A percentile compares a stretch with the other conserved stretches of the same genome.
These are phyloP conservation scores for Forbesichthys papilliferus DNA, from an alignment of 2,113 vertebrate species.

Conservation along the genomic window DNA sequence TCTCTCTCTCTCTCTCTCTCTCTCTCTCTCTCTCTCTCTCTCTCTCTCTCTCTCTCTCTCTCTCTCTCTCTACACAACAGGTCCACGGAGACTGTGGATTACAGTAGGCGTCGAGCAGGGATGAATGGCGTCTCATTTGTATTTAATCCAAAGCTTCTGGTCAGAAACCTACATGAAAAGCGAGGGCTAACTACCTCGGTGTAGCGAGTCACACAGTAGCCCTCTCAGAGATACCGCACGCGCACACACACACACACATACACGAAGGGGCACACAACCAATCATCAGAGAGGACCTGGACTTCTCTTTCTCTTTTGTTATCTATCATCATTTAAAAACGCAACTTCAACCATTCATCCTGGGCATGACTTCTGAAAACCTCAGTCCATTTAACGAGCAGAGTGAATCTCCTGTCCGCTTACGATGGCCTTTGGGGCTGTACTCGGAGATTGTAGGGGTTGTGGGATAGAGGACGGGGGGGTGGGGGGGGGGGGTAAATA, in stretches of 20 bases:
- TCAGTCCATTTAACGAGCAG: slow-evolving; percentile 53
- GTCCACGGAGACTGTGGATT: background rate
- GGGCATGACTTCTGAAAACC: slow-evolving; percentile 16
- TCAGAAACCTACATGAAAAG: slow-evolving; percentile 47
- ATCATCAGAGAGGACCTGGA: background rate
- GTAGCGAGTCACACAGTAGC: slow-evolving; percentile 6
- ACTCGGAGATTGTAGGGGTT: slow-evolving; percentile 18
- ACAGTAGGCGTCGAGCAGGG: slow-evolving; percentile 23
- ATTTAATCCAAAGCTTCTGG: slow-evolving; percentile 68
- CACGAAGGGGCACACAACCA: too few species aligned
- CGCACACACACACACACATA: too few species aligned
- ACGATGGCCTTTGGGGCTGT: slow-evolving; percentile 67
- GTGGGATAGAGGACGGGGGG: too few species aligned
- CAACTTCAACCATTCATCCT: slow-evolving; percentile 10
- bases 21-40: background rate
- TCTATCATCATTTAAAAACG: slow-evolving; percentile 57
- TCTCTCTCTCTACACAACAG: background rate
- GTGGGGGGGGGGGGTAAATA: slow-evolving; percentile 17
- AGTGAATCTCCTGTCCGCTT: slow-evolving; percentile 48
- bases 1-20: background rate
- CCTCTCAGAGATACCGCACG: too few species aligned
- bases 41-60: background rate
- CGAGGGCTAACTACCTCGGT: slow-evolving; percentile 55
- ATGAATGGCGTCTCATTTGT: slow-evolving; percentile 60
- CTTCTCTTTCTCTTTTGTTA: slow-evolving; percentile 16